Conservation (phyloP, 2,888 invertebrate species). For the Drosophila peninsularis region DNA sequence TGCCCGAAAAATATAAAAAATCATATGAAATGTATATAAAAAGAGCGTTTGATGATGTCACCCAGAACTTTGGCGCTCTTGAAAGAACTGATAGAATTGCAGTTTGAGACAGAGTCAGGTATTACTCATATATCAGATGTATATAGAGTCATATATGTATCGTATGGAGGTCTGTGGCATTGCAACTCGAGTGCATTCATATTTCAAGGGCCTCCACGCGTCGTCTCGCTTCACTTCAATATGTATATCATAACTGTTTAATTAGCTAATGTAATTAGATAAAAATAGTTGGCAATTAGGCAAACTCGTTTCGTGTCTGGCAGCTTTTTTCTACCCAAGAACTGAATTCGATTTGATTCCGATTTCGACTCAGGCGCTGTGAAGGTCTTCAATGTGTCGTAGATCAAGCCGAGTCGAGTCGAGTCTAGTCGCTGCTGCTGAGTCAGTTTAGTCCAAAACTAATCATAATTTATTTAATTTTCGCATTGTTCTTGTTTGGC, state of each 20-base stretch:
- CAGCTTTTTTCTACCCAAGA: constrained; percentile 10
- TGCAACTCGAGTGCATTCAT: constrained; percentile 56
- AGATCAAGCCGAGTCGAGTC: constrained; percentile 19
- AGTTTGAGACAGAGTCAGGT: constrained; percentile 6
- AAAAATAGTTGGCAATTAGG: constrained; percentile 28
- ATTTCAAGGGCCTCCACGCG: constrained; percentile 39
- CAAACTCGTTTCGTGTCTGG: constrained; percentile 4
- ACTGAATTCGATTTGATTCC: constrained; percentile 33
- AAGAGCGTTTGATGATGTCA: constrained; percentile 54
- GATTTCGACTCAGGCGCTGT: constrained; percentile 22
- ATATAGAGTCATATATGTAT: neutral
- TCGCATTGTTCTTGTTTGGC: constrained; percentile 33
- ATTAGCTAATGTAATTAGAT: constrained; percentile 29
- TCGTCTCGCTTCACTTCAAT: constrained; percentile 33
- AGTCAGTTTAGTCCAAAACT: constrained; percentile 28
- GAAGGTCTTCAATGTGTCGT: constrained; percentile 59
- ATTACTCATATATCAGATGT: constrained; percentile 16
- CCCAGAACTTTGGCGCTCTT: constrained; percentile 25
- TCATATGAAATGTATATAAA: neutral
- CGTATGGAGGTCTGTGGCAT: constrained; percentile 29
- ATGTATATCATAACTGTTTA: constrained; percentile 26
- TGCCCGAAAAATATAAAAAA: constrained; percentile 3
- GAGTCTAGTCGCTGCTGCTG: neutral
- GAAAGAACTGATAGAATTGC: constrained; percentile 33
- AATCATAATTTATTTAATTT: constrained; percentile 46